Percentiles rank a stretch among this genome's conserved stretches.
Evolutionary conservation across 1,140 invertebrate genomes (phyloP).

Genomic region (Brachionus angularis): DNA sequence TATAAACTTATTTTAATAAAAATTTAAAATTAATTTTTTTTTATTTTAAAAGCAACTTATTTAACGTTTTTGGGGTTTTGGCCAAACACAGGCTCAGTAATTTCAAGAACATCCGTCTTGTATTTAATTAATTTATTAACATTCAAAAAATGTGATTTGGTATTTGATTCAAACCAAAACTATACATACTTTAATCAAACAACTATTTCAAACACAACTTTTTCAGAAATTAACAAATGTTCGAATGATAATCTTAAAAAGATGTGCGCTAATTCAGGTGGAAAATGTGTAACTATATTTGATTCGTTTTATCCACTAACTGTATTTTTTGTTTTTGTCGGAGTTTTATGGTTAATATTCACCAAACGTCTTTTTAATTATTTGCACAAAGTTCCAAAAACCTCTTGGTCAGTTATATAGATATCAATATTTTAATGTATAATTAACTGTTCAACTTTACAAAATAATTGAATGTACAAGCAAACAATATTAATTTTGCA

Average conservation of each 20-base stretch:
- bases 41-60: slow-evolving; percentile 13
- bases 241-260: neutral
- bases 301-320: slow-evolving; percentile 32
- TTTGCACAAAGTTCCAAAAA: no score
- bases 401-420: no score
- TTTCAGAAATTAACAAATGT: neutral
- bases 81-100: slow-evolving; percentile 21
- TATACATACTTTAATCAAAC: neutral
- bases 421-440: no score
- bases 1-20: neutral
- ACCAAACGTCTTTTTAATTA: no score
- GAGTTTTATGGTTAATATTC: no score
- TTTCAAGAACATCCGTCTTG: slow-evolving; percentile 1
- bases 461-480: no score
- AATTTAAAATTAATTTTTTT: neutral
- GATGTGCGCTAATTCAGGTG: neutral
- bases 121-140: slow-evolving; percentile 18
- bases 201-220: neutral
- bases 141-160: slow-evolving; percentile 8
- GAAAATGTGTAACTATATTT: neutral
- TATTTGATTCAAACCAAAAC: no score
- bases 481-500: no score
- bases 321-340: neutral
- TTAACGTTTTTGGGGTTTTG: slow-evolving; percentile 39
- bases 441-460: no score